Conservation (phyloP, 2,113 vertebrate species). For the Sminthopsis crassicaudata region DNA sequence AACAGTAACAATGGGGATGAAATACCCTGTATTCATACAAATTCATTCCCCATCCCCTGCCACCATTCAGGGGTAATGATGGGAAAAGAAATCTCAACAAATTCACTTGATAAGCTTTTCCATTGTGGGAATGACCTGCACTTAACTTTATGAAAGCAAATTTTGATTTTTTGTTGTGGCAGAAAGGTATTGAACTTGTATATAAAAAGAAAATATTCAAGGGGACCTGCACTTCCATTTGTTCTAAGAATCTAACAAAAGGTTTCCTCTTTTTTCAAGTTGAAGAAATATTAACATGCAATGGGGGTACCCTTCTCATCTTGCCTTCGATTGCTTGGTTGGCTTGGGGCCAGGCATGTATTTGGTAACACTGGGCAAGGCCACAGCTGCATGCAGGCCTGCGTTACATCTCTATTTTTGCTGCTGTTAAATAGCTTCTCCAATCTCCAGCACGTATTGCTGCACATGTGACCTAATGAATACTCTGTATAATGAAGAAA, state of each 20-base stretch:
- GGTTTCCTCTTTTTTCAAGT: background rate
- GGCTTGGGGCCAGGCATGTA: background rate
- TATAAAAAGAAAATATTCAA: conserved; percentile 19
- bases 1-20: background rate
- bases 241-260: background rate
- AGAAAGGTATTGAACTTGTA: background rate
- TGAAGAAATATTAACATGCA: background rate
- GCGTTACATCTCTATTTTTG: conserved; percentile 9
- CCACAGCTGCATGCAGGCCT: background rate
- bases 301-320: background rate
- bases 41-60: background rate
- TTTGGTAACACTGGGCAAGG: conserved; percentile 17
- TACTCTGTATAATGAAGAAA: conserved; percentile 17
- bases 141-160: conserved; percentile 13
- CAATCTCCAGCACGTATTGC: conserved; percentile 1
- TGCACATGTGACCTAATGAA: background rate
- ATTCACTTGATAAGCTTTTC: background rate
- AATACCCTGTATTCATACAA: background rate
- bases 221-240: conserved; percentile 17
- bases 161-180: background rate
- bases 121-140: background rate
- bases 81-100: conserved; percentile 14
- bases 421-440: conserved; percentile 41
- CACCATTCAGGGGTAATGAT: background rate
- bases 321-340: background rate